phyloP scores from a whole-genome alignment of 2,888 invertebrate species.

The Notocelia uddmanniana region DNA sequence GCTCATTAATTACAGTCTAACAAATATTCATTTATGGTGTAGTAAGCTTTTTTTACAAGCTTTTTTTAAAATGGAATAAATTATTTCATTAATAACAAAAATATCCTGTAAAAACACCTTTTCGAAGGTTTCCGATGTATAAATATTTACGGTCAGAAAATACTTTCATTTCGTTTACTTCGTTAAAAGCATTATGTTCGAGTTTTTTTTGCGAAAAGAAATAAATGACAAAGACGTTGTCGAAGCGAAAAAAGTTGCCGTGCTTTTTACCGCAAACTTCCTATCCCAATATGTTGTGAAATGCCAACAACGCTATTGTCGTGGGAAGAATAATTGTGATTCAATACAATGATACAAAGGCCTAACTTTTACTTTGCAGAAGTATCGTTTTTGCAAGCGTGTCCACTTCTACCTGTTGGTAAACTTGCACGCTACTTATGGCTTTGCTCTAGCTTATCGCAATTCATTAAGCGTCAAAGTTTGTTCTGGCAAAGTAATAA shows the following conservation, averaged over 20 bases:
- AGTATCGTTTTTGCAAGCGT: conserved; percentile 19
- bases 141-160: conserved; percentile 24
- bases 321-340: conserved; percentile 31
- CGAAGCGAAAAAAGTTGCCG: conserved; percentile 32
- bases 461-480: conserved; percentile 36
- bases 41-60: too few species aligned
- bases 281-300: conserved; percentile 27
- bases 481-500: conserved; percentile 45
- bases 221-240: conserved; percentile 25
- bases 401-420: conserved; percentile 36
- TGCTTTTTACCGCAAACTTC: conserved; percentile 10
- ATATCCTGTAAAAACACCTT: conserved; percentile 31
- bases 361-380: conserved; percentile 29
- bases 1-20: too few species aligned
- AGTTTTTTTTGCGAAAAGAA: conserved; percentile 22
- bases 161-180: conserved; percentile 17
- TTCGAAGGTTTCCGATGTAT: conserved; percentile 9
- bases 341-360: conserved; percentile 35
- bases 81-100: conserved; percentile 44
- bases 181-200: conserved; percentile 22
- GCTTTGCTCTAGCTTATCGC: conserved; percentile 24
- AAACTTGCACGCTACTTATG: conserved; percentile 26
- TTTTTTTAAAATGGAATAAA: conserved; percentile 41
- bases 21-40: too few species aligned
- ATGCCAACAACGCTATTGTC: conserved; percentile 30